phyloP scores from a whole-genome alignment of 2,797 vertebrate species.

The Calcarius lapponicus region DNA sequence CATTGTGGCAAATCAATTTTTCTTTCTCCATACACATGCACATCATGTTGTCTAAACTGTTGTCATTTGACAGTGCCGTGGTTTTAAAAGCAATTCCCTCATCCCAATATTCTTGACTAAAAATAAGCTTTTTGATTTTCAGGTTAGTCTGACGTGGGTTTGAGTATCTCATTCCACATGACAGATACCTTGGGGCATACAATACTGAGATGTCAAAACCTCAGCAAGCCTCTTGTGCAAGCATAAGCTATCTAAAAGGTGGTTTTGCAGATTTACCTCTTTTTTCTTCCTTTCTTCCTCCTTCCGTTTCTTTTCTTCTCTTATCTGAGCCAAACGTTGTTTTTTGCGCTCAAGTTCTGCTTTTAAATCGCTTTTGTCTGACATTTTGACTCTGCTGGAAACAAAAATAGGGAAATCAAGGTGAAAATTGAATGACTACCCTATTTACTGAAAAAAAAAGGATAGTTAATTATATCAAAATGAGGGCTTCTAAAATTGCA shows the following conservation, averaged over 20 bases:
- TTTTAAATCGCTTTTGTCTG: constrained; percentile 88
- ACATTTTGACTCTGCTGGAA: constrained; percentile 78
- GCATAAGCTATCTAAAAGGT: not conserved
- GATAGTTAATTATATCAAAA: not conserved
- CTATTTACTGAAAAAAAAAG: not conserved
- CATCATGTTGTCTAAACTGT: constrained; percentile 30
- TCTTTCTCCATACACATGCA: not conserved
- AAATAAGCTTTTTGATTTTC: constrained; percentile 34
- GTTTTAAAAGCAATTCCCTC: constrained; percentile 19
- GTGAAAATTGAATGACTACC: not conserved
- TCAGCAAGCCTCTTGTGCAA: not conserved
- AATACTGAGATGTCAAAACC: not conserved
- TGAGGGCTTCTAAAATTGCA: not conserved
- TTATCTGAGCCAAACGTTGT: constrained; percentile 87
- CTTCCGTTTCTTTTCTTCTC: constrained; percentile 89
- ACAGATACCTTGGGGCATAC: not conserved
- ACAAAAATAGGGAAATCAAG: constrained; percentile 7
- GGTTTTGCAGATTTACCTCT: constrained; percentile 76
- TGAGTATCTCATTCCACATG: not conserved
- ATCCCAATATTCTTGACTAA: not conserved
- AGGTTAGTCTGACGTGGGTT: not conserved
- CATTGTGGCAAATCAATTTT: constrained; percentile 27
- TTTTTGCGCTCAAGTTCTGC: constrained; percentile 91
- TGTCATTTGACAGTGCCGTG: not conserved
- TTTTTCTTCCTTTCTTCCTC: constrained; percentile 90